Evolutionary conservation across 2,888 invertebrate genomes (phyloP).

Genomic region (Stenotaenia linearis): DNA sequence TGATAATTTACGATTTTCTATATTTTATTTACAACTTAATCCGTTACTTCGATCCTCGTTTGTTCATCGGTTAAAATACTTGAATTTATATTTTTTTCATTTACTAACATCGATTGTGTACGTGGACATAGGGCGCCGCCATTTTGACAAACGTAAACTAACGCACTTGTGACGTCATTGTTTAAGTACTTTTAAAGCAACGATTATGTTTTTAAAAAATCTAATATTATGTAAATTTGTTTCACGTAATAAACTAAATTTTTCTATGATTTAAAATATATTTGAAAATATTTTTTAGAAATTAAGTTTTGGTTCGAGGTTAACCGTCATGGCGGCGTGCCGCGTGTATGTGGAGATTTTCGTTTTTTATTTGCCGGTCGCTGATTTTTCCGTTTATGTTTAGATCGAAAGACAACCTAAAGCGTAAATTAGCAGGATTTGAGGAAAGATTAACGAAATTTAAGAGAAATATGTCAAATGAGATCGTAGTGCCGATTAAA

Average conservation of each 20-base stretch:
- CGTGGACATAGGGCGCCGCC: constrained; percentile 29
- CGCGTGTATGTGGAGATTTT: background rate
- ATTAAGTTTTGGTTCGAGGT: background rate
- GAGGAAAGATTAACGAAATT: too few species aligned
- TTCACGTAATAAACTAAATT: background rate
- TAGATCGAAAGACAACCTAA: background rate
- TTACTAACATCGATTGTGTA: background rate
- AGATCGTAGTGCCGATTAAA: constrained; percentile 27
- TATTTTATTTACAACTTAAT: background rate
- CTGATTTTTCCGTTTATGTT: background rate
- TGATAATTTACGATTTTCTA: background rate
- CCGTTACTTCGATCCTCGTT: background rate
- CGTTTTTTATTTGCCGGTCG: background rate
- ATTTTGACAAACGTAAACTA: background rate
- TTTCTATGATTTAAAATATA: background rate
- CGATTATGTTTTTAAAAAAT: background rate
- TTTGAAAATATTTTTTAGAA: background rate
- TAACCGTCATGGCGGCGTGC: background rate
- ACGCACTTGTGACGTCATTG: background rate
- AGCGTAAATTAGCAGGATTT: background rate
- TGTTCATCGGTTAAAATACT: too few species aligned
- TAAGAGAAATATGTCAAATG: background rate
- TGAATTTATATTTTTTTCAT: background rate
- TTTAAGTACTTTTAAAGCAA: background rate
- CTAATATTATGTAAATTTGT: background rate